A percentile compares a stretch with the other conserved stretches of the same genome.
Conservation (phyloP, 2,797 vertebrate genomes). For the Potorous gilbertii region DNA sequence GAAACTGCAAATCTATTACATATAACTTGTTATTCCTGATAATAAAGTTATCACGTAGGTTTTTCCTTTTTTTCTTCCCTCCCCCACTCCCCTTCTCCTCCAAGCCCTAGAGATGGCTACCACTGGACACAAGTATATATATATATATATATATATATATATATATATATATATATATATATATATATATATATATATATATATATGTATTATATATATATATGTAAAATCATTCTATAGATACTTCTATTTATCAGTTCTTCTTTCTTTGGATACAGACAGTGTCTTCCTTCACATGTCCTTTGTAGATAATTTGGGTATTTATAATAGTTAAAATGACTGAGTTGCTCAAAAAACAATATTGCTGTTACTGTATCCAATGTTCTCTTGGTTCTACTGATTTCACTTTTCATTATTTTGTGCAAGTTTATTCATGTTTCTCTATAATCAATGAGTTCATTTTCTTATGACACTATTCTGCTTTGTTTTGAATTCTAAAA, state of each 20-base stretch:
- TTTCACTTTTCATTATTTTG: neutral
- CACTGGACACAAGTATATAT: no score
- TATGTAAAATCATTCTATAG: neutral
- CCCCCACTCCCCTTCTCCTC: no score
- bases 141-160: neutral
- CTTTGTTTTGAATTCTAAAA: neutral
- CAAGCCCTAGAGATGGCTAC: neutral
- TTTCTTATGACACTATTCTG: no score
- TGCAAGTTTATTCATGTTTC: neutral
- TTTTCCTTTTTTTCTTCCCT: neutral
- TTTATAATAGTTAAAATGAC: neutral
- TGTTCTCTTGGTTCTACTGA: neutral
- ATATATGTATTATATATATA: neutral
- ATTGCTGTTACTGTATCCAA: neutral
- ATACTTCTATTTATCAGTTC: neutral
- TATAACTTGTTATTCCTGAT: neutral
- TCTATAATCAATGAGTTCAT: no score
- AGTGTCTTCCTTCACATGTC: neutral
- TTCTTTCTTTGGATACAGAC: neutral
- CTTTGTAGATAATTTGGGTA: no score
- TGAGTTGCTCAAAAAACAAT: neutral
- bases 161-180: neutral
- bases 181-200: neutral
- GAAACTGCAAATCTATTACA: neutral
- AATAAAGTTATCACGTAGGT: neutral